Conservation (phyloP, 2,797 vertebrate species). For the Cossypha heuglini region DNA sequence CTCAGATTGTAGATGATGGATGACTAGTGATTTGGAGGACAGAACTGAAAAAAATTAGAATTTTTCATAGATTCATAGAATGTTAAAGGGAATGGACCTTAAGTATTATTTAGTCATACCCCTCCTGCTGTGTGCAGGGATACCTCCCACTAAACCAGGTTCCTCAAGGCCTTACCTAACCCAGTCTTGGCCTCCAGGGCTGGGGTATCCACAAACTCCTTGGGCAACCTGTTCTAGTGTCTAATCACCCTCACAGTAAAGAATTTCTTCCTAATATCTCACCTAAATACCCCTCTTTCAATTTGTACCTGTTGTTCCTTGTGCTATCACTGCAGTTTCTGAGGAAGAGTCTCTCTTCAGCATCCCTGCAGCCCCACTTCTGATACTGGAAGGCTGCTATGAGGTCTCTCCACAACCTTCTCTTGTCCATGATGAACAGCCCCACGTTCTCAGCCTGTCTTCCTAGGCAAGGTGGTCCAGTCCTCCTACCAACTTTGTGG, state of each 20-base stretch:
- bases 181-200: accelerated
- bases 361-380: neutral
- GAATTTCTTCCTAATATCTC: neutral
- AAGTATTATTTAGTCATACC: neutral
- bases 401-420: neutral
- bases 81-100: neutral
- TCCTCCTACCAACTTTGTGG: neutral
- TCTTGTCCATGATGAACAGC: neutral
- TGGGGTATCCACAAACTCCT: neutral
- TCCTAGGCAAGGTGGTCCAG: neutral
- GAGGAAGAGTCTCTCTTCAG: neutral
- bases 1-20: neutral
- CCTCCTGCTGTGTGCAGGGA: neutral
- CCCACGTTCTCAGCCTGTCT: neutral
- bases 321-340: neutral
- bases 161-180: neutral
- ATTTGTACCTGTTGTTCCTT: neutral
- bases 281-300: neutral
- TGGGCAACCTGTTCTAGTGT: neutral
- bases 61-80: neutral
- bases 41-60: neutral
- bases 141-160: neutral
- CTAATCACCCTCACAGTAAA: neutral
- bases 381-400: neutral
- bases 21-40: neutral